phyloP scores from a whole-genome alignment of 2,888 invertebrate genomes.

The Chymomyza amoena region DNA sequence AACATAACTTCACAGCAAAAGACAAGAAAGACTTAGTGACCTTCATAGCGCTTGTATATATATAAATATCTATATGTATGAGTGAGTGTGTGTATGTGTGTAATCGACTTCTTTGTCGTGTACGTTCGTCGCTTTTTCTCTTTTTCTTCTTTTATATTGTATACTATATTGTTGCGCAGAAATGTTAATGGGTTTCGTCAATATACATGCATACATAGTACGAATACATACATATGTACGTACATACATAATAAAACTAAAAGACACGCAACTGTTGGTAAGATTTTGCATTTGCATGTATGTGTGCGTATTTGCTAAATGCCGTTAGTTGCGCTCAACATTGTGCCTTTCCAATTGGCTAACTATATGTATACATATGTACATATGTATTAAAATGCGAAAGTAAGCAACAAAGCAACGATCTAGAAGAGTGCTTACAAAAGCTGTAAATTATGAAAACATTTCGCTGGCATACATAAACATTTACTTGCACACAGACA shows the following conservation, averaged over 20 bases:
- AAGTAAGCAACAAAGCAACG: not conserved
- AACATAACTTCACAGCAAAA: slow-evolving; percentile 43
- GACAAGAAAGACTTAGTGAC: slow-evolving; percentile 70
- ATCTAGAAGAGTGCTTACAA: slow-evolving; percentile 11
- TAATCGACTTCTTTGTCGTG: slow-evolving; percentile 19
- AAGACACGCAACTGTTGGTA: slow-evolving; percentile 36
- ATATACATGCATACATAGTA: slow-evolving; percentile 12
- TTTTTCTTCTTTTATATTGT: slow-evolving; percentile 26
- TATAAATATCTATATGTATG: slow-evolving; percentile 41
- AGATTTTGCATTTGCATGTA: not conserved
- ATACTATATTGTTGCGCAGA: slow-evolving; percentile 53
- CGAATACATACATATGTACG: not conserved
- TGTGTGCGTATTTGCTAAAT: not conserved
- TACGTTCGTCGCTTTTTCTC: slow-evolving; percentile 37
- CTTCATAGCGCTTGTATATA: slow-evolving; percentile 53
- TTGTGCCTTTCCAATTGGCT: not conserved
- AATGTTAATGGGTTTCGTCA: slow-evolving; percentile 49
- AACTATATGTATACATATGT: slow-evolving; percentile 3
- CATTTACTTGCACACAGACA: slow-evolving; percentile 1
- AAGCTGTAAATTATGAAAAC: not conserved
- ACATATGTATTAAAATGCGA: not conserved
- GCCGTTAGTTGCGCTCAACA: not conserved
- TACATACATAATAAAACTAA: slow-evolving; percentile 2
- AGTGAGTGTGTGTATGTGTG: slow-evolving; percentile 21
- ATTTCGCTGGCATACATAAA: not conserved